Evolutionary conservation across 2,113 vertebrate genomes (phyloP), one percentile per base, ranked within the genome.

Genomic region (Hippocampus guttulatus): DNA sequence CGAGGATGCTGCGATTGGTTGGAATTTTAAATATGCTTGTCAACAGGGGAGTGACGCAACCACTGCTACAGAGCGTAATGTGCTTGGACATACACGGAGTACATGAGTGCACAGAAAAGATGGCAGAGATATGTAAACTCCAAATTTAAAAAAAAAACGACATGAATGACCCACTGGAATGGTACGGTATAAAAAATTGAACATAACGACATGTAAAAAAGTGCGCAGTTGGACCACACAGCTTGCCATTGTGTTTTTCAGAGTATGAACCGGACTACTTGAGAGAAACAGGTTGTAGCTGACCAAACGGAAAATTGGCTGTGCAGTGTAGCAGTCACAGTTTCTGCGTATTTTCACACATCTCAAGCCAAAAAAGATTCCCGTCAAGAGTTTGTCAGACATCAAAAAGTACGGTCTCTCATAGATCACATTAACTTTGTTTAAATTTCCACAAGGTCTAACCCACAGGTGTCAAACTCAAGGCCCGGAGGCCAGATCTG

Each of bases 1-100:
- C 70, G 30, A 67, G 27, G 25, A 11, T 64, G 65, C 73, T 75
- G 21, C 45, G 54, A 76, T 67, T 62, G 45, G 43, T n/a, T 67
- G 51, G 74, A 85, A 76, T 73, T 73, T 75, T 75, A 75, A 83
- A 51, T 25, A 30, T 67, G 14, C n/a, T 20, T 60, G 62, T 71
- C 25, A 74, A 68, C 68, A 61, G 12, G 8, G 18, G 41, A 74
- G 63, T 67, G 66, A 74, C 69, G 67, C 49, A 77, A 65, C 27
- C 54, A 57, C 62, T 47, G 38, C 64, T 41, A 65, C 18, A 30
- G 45, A 70, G 27, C 15, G 64, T 60, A 33, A 54, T 54, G 21
- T 54, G 51, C 20, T 54, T 21, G 21, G 21, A 54, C 20, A 20
- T 47, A 4, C 33, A 38, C 33, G 9, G 45, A 16, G 14, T 47